These are phyloP conservation scores for Noctua comes DNA, from an alignment of 2,888 invertebrate genomes.

Conservation along the genomic window DNA sequence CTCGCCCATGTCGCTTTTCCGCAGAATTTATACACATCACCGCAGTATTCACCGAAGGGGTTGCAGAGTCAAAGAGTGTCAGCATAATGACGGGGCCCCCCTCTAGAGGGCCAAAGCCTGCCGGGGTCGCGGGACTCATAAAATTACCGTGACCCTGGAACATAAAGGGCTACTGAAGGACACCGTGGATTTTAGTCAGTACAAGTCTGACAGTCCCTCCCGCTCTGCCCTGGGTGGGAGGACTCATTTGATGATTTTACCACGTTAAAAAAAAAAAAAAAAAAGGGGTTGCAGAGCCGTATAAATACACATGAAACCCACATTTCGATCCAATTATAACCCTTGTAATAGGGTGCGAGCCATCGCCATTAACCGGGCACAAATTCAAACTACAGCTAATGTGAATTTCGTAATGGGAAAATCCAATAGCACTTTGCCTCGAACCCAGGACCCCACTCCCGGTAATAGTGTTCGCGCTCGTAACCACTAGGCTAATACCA, in stretches of 20 bases:
- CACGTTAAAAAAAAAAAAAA: too few species aligned
- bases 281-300: not conserved
- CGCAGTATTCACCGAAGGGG: too few species aligned
- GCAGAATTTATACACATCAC: not conserved
- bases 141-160: too few species aligned
- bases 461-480: not conserved
- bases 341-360: not conserved
- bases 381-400: slow-evolving; percentile 13
- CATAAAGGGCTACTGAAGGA: too few species aligned
- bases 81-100: too few species aligned
- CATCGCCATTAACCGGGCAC: not conserved
- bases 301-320: not conserved
- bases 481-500: not conserved
- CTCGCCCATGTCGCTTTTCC: not conserved
- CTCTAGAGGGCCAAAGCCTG: too few species aligned
- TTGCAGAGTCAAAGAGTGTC: too few species aligned
- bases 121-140: too few species aligned
- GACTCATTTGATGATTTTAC: too few species aligned
- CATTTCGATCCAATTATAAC: not conserved
- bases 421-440: slow-evolving; percentile 17
- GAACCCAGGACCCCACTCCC: slow-evolving; percentile 1
- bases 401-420: slow-evolving; percentile 18
- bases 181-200: too few species aligned
- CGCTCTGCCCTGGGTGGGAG: too few species aligned
- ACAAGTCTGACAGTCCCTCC: too few species aligned